Conservation (phyloP, 2,797 vertebrate genomes). For the Danio jaintianensis region DNA sequence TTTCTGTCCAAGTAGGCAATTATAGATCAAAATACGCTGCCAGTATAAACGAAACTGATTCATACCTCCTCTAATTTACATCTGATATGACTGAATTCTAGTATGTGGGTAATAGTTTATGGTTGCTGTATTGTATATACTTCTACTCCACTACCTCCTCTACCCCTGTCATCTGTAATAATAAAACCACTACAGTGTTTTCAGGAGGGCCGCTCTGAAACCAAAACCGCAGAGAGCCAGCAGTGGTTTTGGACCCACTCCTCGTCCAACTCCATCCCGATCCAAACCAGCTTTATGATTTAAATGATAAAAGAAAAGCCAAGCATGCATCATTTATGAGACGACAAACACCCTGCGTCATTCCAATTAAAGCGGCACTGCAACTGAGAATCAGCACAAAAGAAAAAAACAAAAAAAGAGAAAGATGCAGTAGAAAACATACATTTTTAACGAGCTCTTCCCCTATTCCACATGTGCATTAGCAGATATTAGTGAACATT, state of each 20-base stretch:
- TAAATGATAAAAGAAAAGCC: slow-evolving; percentile 77
- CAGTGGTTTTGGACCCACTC: slow-evolving; percentile 49
- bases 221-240: slow-evolving; percentile 25
- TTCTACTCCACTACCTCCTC: slow-evolving; percentile 19
- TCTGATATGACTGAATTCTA: slow-evolving; percentile 31
- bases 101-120: slow-evolving; percentile 29
- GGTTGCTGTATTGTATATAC: slow-evolving; percentile 20
- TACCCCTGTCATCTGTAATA: slow-evolving; percentile 50
- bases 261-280: slow-evolving; percentile 65
- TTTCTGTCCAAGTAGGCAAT: background rate
- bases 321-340: slow-evolving; percentile 78
- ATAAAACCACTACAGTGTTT: slow-evolving; percentile 54
- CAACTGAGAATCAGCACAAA: slow-evolving; percentile 57
- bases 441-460: slow-evolving; percentile 58
- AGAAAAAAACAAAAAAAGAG: slow-evolving; percentile 15
- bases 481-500: slow-evolving; percentile 48
- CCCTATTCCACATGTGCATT: slow-evolving; percentile 57
- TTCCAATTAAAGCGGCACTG: slow-evolving; percentile 74
- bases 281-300: slow-evolving; percentile 76
- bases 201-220: slow-evolving; percentile 7
- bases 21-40: background rate
- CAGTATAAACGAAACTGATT: background rate
- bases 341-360: slow-evolving; percentile 71
- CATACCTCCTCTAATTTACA: slow-evolving; percentile 27
- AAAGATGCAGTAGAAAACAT: background rate